phyloP scores from a whole-genome alignment of 2,113 vertebrate genomes.

The Elgaria multicarinata region DNA sequence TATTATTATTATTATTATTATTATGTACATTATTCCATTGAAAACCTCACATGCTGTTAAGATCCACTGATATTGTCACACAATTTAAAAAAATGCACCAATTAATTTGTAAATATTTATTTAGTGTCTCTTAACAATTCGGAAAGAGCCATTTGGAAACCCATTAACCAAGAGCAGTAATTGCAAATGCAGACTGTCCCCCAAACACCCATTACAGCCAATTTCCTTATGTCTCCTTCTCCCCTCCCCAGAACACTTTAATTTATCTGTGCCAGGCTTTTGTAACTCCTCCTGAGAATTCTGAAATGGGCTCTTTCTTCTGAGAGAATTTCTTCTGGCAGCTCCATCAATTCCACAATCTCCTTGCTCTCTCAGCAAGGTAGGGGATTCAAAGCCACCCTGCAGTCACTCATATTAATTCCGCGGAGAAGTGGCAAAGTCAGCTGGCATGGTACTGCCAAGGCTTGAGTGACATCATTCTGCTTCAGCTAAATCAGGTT shows the following conservation, averaged over 20 bases:
- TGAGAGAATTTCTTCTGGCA: constrained; percentile 57
- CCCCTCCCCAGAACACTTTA: constrained; percentile 3
- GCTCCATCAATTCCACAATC: constrained; percentile 75
- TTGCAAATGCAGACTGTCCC: constrained; percentile 44
- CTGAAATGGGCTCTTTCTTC: constrained; percentile 33
- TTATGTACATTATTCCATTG: not conserved
- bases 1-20: not conserved
- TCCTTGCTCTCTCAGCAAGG: constrained; percentile 42
- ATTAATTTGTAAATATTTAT: constrained; percentile 36
- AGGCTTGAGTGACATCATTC: constrained; percentile 81
- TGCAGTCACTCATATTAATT: constrained; percentile 57
- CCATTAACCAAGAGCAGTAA: constrained; percentile 25
- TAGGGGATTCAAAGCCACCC: constrained; percentile 54
- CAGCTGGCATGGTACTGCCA: constrained; percentile 71
- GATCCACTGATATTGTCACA: not conserved
- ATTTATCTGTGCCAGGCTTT: constrained; percentile 33
- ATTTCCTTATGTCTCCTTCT: not conserved
- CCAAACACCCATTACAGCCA: constrained; percentile 5
- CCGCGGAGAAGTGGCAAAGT: constrained; percentile 60
- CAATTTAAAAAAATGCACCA: not conserved
- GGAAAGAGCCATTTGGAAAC: constrained; percentile 57
- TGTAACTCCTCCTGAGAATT: constrained; percentile 40
- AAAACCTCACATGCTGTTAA: not conserved
- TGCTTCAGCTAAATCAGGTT: constrained; percentile 18
- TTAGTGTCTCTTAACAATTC: constrained; percentile 43